These are phyloP conservation scores for Tipula vernalis DNA, from an alignment of 2,888 invertebrate genomes.

Conservation along the genomic window DNA sequence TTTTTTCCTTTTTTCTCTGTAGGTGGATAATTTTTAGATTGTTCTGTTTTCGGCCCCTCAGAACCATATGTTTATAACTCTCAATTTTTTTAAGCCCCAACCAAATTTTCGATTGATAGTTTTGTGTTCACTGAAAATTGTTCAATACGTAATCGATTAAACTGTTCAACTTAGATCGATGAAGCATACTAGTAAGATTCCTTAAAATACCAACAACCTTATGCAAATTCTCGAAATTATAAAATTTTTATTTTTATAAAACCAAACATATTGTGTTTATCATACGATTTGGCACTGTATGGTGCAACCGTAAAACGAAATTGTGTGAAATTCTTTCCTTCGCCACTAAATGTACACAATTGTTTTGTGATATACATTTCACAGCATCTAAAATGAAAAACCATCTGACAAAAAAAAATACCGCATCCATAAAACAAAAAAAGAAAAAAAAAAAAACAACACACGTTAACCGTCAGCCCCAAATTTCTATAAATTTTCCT, in stretches of 20 bases:
- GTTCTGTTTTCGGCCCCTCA: no score
- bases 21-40: no score
- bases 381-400: neutral
- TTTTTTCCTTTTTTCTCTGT: no score
- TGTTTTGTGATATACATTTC: neutral
- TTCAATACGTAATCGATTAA: no score
- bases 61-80: no score
- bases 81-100: no score
- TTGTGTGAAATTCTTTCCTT: neutral
- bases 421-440: neutral
- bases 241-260: neutral
- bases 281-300: neutral
- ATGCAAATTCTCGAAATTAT: no score
- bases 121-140: no score
- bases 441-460: neutral
- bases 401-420: neutral
- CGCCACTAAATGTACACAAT: neutral
- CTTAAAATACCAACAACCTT: no score
- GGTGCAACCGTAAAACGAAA: neutral
- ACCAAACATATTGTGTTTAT: neutral
- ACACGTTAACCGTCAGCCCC: neutral
- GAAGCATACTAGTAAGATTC: no score
- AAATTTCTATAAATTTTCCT: neutral
- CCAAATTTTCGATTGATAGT: no score
- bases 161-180: no score